Conservation (phyloP, 2,888 invertebrate species). For the Brachyptera risi region DNA sequence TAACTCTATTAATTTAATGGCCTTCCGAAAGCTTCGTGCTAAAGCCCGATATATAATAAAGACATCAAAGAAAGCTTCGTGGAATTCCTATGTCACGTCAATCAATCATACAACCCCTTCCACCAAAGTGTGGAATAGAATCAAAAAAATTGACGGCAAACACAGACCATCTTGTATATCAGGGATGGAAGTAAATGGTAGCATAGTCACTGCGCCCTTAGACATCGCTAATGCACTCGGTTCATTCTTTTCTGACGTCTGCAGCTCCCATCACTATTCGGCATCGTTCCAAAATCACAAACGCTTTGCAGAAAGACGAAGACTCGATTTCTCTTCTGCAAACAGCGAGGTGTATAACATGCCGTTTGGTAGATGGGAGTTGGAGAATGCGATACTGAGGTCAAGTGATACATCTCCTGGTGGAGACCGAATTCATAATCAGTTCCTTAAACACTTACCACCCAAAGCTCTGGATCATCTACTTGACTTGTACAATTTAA, state of each 20-base stretch:
- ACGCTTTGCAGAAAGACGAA: background rate
- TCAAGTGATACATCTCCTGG: conserved; percentile 19
- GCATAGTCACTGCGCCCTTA: background rate
- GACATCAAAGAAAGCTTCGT: background rate
- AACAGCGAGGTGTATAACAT: too few relatives aligned
- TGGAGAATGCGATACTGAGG: background rate
- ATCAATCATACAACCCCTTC: background rate
- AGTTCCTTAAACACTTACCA: background rate
- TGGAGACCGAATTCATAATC: conserved; percentile 12
- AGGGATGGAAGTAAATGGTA: background rate
- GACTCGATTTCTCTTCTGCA: conserved; percentile 1
- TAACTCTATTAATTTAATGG: background rate
- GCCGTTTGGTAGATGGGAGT: too few relatives aligned
- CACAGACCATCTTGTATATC: background rate
- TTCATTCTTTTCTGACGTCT: background rate
- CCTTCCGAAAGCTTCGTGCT: background rate
- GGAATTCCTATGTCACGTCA: background rate
- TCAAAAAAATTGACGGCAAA: conserved; percentile 13
- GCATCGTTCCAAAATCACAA: background rate
- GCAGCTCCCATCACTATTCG: conserved; percentile 5
- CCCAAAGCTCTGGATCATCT: background rate
- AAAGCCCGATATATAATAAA: conserved; percentile 4
- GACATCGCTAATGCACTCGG: background rate
- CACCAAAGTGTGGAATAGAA: background rate
- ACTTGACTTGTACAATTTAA: background rate